Evolutionary conservation across 2,113 vertebrate genomes (phyloP).

Genomic region (Syngnathoides biaculeatus): DNA sequence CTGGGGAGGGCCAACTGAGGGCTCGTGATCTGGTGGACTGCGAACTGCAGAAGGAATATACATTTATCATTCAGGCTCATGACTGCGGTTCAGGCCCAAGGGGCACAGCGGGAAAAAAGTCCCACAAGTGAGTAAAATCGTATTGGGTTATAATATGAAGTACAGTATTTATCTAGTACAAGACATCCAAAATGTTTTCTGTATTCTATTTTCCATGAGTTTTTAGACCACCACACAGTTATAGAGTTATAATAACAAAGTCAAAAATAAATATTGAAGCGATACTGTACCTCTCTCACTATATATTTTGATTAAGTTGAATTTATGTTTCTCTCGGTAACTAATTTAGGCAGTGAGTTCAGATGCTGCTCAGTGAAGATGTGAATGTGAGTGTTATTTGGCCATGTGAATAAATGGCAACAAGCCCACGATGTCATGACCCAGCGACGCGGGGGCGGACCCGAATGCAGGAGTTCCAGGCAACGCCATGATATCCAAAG

Average conservation of each 20-base stretch:
- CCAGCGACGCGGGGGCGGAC: no score
- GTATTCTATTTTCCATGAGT: not conserved
- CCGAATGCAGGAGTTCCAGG: no score
- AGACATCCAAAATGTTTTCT: not conserved
- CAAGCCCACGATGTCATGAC: no score
- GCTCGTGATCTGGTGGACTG: constrained; percentile 89
- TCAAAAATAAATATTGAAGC: not conserved
- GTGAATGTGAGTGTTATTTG: not conserved
- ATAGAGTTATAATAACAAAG: not conserved
- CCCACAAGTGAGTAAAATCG: constrained; percentile 87
- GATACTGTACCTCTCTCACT: not conserved
- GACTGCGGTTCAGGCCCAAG: constrained; percentile 86
- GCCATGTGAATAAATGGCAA: no score
- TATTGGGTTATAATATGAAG: not conserved
- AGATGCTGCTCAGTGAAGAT: no score
- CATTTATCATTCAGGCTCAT: constrained; percentile 95
- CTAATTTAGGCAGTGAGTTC: no score
- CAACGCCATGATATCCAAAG: no score
- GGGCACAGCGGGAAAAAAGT: constrained; percentile 89
- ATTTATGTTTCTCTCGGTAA: not conserved
- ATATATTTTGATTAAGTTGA: not conserved
- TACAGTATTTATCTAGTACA: not conserved
- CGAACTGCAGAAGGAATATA: constrained; percentile 93
- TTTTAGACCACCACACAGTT: not conserved
- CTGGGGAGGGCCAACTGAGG: constrained; percentile 88